Base-by-base conservation (phyloP, 2,888 invertebrate species). In the Corythucha ciliata region DNA sequence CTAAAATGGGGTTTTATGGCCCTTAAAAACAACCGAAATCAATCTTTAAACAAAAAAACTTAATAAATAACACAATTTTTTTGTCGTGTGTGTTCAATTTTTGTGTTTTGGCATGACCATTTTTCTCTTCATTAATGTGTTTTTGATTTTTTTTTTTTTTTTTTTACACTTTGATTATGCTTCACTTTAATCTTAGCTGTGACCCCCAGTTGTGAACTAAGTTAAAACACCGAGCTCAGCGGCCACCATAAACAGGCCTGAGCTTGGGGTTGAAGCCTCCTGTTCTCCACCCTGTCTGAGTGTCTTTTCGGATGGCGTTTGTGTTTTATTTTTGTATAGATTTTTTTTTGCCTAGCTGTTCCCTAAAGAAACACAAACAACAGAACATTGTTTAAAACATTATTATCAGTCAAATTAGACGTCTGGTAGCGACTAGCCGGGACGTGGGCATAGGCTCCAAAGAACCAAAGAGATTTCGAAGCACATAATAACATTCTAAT, bases 231-330 rank as follows among this genome's bases (percentile, higher is more conserved):
- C 29, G 8, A n/a, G 29, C 29, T 29, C 12, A 29, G n/a, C n/a
- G n/a, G n/a, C n/a, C n/a, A n/a, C n/a, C n/a, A n/a, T n/a, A n/a
- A n/a, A n/a, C n/a, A n/a, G n/a, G n/a, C n/a, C n/a, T n/a, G n/a
- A n/a, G n/a, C n/a, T n/a, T n/a, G n/a, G n/a, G n/a, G n/a, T n/a
- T n/a, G n/a, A n/a, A n/a, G n/a, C n/a, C n/a, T n/a, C 42, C 49
- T 40, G 49, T 49, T 49, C 37, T 39, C 6, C 40, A 18, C 49
- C 49, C 49, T 49, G 49, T 40, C 49, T 49, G 49, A 32, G 33
- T 41, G 49, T 49, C 41, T 49, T 49, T 32, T 51, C 53, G 41
- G 48, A 55, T 53, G 52, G 53, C 52, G 50, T 55, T 55, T 53
- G 55, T 53, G 39, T 52, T 53, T 52, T 51, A 41, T 20, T 29